These are phyloP conservation scores for Patella ulyssiponensis DNA, from an alignment of 2,888 invertebrate species.

Conservation along the genomic window DNA sequence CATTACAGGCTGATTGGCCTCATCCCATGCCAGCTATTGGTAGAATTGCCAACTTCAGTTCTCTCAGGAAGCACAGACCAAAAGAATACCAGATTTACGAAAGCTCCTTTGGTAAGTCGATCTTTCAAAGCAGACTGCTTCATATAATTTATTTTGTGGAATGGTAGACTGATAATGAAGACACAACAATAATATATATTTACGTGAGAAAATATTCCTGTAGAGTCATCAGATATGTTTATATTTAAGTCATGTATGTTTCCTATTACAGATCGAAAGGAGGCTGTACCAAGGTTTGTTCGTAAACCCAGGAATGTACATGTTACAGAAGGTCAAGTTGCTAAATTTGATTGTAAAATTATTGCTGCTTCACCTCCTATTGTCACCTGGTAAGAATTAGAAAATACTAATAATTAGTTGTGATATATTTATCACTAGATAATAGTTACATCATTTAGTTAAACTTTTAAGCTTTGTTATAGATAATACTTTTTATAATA, in stretches of 20 bases:
- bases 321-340: constrained; percentile 97
- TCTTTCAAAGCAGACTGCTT: background rate
- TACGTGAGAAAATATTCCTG: background rate
- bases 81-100: constrained; percentile 98
- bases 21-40: constrained; percentile 92
- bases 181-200: too few relatives aligned
- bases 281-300: constrained; percentile 98
- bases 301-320: constrained; percentile 96
- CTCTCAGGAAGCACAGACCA: constrained; percentile 92
- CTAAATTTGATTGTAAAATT: constrained; percentile 96
- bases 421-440: too few relatives aligned
- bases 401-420: too few relatives aligned
- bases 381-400: constrained; percentile 83
- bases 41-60: constrained; percentile 96
- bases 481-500: too few relatives aligned
- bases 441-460: too few relatives aligned
- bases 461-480: too few relatives aligned
- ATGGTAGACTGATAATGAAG: background rate
- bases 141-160: background rate
- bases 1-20: constrained; percentile 73
- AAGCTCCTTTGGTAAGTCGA: constrained; percentile 86
- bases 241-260: constrained; percentile 14
- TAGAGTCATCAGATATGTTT: constrained; percentile 11
- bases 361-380: constrained; percentile 94
- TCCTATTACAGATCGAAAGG: constrained; percentile 84